phyloP scores from a whole-genome alignment of 2,797 vertebrate genomes.

The Dicrostonyx torquatus region DNA sequence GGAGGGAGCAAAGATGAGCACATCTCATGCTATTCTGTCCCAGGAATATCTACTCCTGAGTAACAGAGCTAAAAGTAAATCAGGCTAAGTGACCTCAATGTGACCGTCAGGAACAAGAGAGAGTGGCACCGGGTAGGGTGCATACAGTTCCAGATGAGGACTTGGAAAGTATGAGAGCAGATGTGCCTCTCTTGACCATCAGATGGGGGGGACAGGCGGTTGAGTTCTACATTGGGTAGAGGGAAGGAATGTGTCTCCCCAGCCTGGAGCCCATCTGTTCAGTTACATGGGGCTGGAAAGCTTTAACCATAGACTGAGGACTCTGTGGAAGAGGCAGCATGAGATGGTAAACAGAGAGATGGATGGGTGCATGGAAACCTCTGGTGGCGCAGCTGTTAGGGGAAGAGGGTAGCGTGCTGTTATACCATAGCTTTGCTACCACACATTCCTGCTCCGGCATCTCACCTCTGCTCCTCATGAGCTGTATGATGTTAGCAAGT shows the following conservation, averaged over 20 bases:
- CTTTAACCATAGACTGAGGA: neutral
- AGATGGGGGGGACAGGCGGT: neutral
- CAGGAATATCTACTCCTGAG: neutral
- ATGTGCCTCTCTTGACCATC: neutral
- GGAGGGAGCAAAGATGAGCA: too few species aligned
- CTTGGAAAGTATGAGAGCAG: neutral
- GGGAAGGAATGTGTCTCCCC: neutral
- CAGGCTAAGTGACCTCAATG: neutral
- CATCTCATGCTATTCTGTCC: accelerated
- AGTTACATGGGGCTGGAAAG: neutral
- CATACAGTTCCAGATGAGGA: neutral
- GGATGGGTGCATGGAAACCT: neutral
- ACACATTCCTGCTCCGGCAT: neutral
- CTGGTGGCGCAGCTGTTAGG: neutral
- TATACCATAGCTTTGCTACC: neutral
- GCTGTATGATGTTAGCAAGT: neutral
- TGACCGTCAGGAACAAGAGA: neutral
- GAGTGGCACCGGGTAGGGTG: neutral
- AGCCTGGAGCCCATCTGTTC: neutral
- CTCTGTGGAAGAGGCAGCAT: neutral
- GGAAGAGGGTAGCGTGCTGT: accelerated
- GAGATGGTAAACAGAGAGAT: accelerated
- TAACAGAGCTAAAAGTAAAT: neutral
- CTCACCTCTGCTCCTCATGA: neutral
- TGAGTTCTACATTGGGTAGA: neutral